A percentile compares a stretch with the other conserved stretches of the same genome.
Evolutionary conservation across 2,113 vertebrate species (phyloP).

Genomic region (Melanostigma gelatinosum): DNA sequence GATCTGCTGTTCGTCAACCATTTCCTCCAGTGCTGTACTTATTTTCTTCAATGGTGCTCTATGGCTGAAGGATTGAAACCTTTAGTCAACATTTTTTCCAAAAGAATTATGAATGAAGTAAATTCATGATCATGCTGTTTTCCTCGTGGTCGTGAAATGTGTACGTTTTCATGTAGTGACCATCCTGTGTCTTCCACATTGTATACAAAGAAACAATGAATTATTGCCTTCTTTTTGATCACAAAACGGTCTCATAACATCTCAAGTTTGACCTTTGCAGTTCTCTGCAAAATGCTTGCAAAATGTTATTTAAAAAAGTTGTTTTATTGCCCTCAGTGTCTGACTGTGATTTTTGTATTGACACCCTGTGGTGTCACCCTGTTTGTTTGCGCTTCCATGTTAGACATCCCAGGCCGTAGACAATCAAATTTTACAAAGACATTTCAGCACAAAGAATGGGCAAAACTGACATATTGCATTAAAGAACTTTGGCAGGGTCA

Average conservation of each 20-base stretch:
- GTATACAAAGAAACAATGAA: conserved; percentile 39
- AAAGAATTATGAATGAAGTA: not conserved
- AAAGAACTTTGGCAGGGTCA: not conserved
- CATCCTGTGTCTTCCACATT: conserved; percentile 45
- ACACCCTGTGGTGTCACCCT: conserved; percentile 50
- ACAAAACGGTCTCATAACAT: conserved; percentile 51
- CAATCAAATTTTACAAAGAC: not conserved
- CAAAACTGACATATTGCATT: not conserved
- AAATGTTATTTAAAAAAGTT: conserved; percentile 77
- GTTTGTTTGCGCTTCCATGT: conserved; percentile 62
- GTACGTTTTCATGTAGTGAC: conserved; percentile 5
- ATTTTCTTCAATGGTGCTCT: not conserved
- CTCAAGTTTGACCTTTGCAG: conserved; percentile 73
- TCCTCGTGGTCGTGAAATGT: conserved; percentile 26
- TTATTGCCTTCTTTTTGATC: conserved; percentile 44
- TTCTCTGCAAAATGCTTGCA: conserved; percentile 85
- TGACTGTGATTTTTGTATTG: conserved; percentile 57
- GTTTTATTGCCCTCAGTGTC: conserved; percentile 61
- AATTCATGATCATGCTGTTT: conserved; percentile 43
- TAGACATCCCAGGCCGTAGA: conserved; percentile 61
- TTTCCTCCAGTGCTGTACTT: not conserved
- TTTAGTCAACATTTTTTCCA: conserved; percentile 9
- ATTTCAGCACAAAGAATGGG: not conserved
- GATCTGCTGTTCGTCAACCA: not conserved
- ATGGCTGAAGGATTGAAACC: conserved; percentile 17